Conservation (phyloP, 2,888 invertebrate genomes). For the Cheilosia soror region DNA sequence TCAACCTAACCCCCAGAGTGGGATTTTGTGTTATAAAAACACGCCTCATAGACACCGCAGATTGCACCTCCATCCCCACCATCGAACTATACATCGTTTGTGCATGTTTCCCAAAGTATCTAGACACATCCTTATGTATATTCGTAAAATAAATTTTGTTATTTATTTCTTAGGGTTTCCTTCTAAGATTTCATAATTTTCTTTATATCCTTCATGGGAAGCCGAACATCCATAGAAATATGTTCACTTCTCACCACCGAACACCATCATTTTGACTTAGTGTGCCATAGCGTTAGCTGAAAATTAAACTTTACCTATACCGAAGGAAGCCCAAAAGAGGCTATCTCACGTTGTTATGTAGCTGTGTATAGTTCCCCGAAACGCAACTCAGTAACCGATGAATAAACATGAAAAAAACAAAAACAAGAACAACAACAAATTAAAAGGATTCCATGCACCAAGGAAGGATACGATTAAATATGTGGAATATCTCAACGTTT, state of each 20-base stretch:
- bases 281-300: background rate
- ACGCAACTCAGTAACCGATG: conserved; percentile 51
- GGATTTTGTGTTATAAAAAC: background rate
- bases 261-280: conserved; percentile 43
- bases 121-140: conserved; percentile 24
- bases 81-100: conserved; percentile 1
- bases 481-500: conserved; percentile 48
- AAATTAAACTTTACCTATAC: conserved; percentile 67
- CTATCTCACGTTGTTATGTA: conserved; percentile 25
- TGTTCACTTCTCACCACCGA: conserved; percentile 49
- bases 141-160: conserved; percentile 38
- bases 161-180: conserved; percentile 42
- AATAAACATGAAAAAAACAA: conserved; percentile 32
- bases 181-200: conserved; percentile 69
- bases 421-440: conserved; percentile 13
- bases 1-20: background rate
- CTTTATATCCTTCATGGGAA: conserved; percentile 46
- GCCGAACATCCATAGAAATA: conserved; percentile 40
- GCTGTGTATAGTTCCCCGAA: conserved; percentile 22
- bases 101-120: conserved; percentile 8
- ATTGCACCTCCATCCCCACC: background rate
- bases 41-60: background rate
- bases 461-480: conserved; percentile 34
- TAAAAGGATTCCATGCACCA: conserved; percentile 15
- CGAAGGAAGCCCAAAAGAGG: conserved; percentile 60